Conservation (phyloP, 2,113 vertebrate genomes). For the Paramisgurnus dabryanus region DNA sequence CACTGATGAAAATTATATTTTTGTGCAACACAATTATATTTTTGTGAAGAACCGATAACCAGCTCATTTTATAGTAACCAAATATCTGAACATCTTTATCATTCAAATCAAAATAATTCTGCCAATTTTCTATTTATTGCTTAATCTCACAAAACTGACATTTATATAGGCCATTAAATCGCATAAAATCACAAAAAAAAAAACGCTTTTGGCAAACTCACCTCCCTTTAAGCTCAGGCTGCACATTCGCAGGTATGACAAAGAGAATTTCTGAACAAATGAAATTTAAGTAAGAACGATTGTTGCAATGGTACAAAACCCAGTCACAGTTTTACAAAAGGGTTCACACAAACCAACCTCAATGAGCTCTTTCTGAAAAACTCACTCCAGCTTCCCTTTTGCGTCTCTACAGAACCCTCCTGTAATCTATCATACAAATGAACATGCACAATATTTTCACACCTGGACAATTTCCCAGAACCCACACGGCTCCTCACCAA, state of each 20-base stretch:
- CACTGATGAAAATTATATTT: no score
- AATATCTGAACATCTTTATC: neutral
- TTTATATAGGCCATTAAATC: neutral
- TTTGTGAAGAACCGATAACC: no score
- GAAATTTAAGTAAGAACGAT: neutral
- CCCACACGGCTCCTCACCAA: conserved; percentile 47
- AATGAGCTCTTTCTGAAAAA: conserved; percentile 51
- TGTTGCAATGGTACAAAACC: neutral
- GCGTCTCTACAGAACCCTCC: conserved; percentile 54
- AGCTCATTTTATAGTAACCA: no score
- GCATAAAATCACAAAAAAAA: neutral
- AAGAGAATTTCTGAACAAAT: neutral
- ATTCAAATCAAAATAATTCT: neutral
- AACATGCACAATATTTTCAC: conserved; percentile 63
- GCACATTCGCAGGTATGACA: neutral
- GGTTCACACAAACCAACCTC: conserved; percentile 24
- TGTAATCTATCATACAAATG: conserved; percentile 66
- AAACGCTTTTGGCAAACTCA: neutral
- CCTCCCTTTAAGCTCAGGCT: neutral
- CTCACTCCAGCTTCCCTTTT: conserved; percentile 48
- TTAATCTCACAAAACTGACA: neutral
- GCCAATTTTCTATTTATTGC: neutral
- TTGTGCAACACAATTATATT: no score
- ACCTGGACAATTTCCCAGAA: conserved; percentile 56
- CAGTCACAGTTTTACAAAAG: neutral